phyloP scores from a whole-genome alignment of 2,113 vertebrate species.

The Sander lucioperca region DNA sequence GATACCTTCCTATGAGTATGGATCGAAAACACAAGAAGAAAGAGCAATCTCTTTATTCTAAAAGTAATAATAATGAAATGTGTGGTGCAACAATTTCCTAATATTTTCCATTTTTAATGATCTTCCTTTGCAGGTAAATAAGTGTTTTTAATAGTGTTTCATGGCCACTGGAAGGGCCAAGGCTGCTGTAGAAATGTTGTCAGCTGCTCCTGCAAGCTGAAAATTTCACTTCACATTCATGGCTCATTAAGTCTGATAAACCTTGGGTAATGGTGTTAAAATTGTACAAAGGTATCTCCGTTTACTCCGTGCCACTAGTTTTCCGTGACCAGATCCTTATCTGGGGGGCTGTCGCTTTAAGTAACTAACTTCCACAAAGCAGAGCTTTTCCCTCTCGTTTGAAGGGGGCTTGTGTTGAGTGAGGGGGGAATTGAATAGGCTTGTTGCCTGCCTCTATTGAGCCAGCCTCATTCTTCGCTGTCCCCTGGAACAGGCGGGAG shows the following conservation, averaged over 20 bases:
- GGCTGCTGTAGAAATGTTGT: constrained; percentile 45
- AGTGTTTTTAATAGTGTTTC: constrained; percentile 41
- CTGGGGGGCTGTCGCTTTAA: constrained; percentile 79
- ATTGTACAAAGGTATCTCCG: constrained; percentile 71
- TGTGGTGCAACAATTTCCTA: constrained; percentile 5
- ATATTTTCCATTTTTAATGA: constrained; percentile 53
- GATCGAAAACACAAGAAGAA: constrained; percentile 14
- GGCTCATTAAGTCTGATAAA: constrained; percentile 75
- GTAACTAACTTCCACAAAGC: constrained; percentile 79
- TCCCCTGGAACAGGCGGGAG: constrained; percentile 56
- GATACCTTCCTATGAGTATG: constrained; percentile 30
- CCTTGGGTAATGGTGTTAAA: constrained; percentile 62
- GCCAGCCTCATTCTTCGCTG: constrained; percentile 70
- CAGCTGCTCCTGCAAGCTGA: constrained; percentile 32
- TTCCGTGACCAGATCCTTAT: constrained; percentile 76
- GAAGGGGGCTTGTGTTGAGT: constrained; percentile 75
- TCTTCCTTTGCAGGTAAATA: constrained; percentile 36
- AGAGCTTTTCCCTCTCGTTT: constrained; percentile 72
- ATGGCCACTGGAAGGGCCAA: constrained; percentile 35
- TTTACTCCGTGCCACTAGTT: constrained; percentile 65
- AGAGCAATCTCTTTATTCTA: constrained; percentile 19
- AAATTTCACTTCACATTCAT: constrained; percentile 56
- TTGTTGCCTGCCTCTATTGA: constrained; percentile 69
- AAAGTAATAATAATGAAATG: constrained; percentile 25
- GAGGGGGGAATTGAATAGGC: constrained; percentile 69